Evolutionary conservation across 1,140 invertebrate species (phyloP).

Genomic region (Ganaspis sp.): DNA sequence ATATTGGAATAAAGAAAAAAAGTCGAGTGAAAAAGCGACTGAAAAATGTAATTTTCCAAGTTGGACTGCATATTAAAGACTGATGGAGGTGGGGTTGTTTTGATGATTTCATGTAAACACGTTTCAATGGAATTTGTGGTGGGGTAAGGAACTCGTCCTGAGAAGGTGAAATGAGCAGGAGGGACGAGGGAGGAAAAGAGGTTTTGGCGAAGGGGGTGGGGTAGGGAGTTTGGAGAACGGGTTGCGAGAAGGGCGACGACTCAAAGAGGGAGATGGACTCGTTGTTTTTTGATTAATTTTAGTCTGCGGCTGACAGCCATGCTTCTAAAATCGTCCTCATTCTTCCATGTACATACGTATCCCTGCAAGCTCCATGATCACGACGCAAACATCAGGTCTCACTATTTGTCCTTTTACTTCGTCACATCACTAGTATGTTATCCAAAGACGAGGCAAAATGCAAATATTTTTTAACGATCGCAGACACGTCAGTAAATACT

Average conservation of each 20-base stretch:
- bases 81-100: slow-evolving; percentile 40
- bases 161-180: not conserved
- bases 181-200: not conserved
- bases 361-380: not conserved
- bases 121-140: slow-evolving; percentile 43
- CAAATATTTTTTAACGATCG: slow-evolving; percentile 3
- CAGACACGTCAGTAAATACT: not conserved
- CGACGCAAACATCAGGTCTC: slow-evolving; percentile 5
- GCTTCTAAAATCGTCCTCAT: slow-evolving; percentile 60
- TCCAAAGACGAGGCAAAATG: not conserved
- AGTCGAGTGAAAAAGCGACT: not conserved
- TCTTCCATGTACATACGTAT: slow-evolving; percentile 47
- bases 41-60: not conserved
- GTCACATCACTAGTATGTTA: not conserved
- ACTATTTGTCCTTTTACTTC: slow-evolving; percentile 10
- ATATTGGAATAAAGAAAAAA: slow-evolving; percentile 14
- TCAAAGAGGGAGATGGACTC: slow-evolving; percentile 33
- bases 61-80: not conserved
- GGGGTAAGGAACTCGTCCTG: slow-evolving; percentile 31
- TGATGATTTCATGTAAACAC: slow-evolving; percentile 51
- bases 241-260: slow-evolving; percentile 37
- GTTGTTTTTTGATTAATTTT: slow-evolving; percentile 62
- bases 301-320: slow-evolving; percentile 55
- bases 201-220: slow-evolving; percentile 36
- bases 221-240: slow-evolving; percentile 47